phyloP scores from a whole-genome alignment of 2,113 vertebrate genomes.

The Chiloscyllium plagiosum region DNA sequence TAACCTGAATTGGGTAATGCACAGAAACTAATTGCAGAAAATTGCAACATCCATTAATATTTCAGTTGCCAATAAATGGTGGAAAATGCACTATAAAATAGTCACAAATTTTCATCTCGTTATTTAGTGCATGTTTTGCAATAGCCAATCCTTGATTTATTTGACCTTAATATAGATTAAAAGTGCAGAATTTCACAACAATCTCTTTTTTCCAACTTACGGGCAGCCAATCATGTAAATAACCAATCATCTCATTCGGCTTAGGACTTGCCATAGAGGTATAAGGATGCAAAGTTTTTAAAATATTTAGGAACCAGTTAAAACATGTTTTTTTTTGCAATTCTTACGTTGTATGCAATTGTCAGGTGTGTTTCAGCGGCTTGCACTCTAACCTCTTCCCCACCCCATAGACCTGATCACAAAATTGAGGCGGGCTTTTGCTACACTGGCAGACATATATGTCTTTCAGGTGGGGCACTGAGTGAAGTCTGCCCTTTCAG shows the following conservation, averaged over 20 bases:
- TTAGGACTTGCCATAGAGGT: not conserved
- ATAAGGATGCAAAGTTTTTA: not conserved
- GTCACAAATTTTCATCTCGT: not conserved
- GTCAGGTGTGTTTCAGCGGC: not conserved
- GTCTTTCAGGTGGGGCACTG: not conserved
- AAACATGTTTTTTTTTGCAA: not conserved
- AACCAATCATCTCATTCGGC: not conserved
- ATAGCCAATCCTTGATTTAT: not conserved
- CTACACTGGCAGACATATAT: not conserved
- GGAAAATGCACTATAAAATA: not conserved
- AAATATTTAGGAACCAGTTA: not conserved
- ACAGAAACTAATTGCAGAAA: not conserved
- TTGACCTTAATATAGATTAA: not conserved
- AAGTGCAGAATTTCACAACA: not conserved
- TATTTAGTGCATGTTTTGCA: not conserved
- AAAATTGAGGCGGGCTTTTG: not conserved
- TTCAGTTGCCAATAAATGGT: not conserved
- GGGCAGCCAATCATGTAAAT: not conserved
- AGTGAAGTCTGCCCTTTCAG: not conserved
- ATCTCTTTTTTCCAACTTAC: not conserved
- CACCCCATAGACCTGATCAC: not conserved
- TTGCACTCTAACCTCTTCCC: not conserved
- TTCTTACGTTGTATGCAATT: not conserved
- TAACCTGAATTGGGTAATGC: not conserved
- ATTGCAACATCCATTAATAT: not conserved